Base-by-base conservation (phyloP, 2,888 invertebrate genomes). In the Protophormia terraenovae region DNA sequence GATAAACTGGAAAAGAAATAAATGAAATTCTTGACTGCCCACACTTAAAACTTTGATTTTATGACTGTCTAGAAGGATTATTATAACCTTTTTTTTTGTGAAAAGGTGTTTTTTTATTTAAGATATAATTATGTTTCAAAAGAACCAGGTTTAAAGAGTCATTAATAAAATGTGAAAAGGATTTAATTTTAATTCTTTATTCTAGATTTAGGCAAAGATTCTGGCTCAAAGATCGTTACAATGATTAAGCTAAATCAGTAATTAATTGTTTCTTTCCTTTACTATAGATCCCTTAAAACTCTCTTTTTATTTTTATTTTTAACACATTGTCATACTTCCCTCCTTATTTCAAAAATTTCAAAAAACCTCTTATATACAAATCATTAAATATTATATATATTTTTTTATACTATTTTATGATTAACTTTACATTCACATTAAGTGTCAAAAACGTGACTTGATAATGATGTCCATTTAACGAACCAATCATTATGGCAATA, bases 371-470 rank as follows among this genome's bases (percentile, higher is more conserved):
- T 27, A 3, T 41, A 22, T 35, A 32, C 35, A 22, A n/a, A 60
- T 29, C 38, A 71, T 50, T 45, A 29, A 27, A 71, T 27, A n/a
- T n/a, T n/a, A n/a, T n/a, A n/a, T 62, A 64, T 55, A 66, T 66
- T 55, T 38, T 69, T 47, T 58, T 77, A 35, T 8, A 16, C 7
- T 47, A 60, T 78, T 69, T 58, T 64, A 24, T 60, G 47, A 45
- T 58, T 71, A 62, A 64, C 53, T 80, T 60, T 66, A 47, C 50
- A 62, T 79, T 62, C 78, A 71, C 83, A 76, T 84, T 78, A 87
- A 87, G 88, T 89, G 88, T 88, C 87, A 87, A 86, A 89, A 89
- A 87, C 87, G 89, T 89, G 88, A 88, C 87, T 88, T 81, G 80
- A 88, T 87, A 87, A 88, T 85, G 82, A 86, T 82, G 79, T 84